phyloP scores from a whole-genome alignment of 2,888 invertebrate genomes.

The Athripsodes cinereus region DNA sequence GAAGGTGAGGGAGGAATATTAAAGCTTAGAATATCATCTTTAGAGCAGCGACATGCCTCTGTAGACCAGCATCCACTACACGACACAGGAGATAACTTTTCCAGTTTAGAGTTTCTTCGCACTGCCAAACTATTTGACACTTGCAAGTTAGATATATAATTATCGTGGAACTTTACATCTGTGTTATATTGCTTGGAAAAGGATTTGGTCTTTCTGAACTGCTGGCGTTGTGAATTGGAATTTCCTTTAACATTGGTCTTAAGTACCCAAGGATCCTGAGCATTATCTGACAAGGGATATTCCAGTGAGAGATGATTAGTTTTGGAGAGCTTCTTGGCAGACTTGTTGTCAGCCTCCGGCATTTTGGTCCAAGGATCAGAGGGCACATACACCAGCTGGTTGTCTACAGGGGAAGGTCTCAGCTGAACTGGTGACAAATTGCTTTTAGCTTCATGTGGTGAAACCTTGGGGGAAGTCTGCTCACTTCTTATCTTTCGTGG shows the following conservation, averaged over 20 bases:
- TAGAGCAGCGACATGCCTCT: conserved; percentile 17
- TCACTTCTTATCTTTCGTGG: conserved; percentile 36
- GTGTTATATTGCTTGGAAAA: conserved; percentile 22
- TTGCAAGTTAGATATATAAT: conserved; percentile 9
- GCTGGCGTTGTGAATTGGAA: conserved; percentile 22
- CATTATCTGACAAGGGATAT: conserved; percentile 17
- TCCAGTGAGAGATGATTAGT: conserved; percentile 23
- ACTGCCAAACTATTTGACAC: conserved; percentile 7
- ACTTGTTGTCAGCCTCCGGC: conserved; percentile 28
- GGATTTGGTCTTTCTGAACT: conserved; percentile 22
- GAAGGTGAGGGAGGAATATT: conserved; percentile 17
- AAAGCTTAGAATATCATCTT: conserved; percentile 11
- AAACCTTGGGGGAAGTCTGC: conserved; percentile 39
- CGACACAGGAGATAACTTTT: conserved; percentile 16
- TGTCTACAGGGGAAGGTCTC: conserved; percentile 29
- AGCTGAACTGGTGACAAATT: conserved; percentile 13
- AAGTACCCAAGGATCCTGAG: conserved; percentile 26
- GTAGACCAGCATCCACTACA: conserved; percentile 22
- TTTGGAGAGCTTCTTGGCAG: conserved; percentile 11
- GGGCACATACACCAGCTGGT: conserved; percentile 35
- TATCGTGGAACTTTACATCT: conserved; percentile 13
- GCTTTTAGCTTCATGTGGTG: conserved; percentile 26
- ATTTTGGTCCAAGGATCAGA: conserved; percentile 40
- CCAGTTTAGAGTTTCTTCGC: conserved; percentile 16
- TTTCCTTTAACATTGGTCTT: conserved; percentile 13